A percentile compares a stretch with the other conserved stretches of the same genome.
phyloP scores from a whole-genome alignment of 2,888 invertebrate species.

The Spilosoma lubricipeda region DNA sequence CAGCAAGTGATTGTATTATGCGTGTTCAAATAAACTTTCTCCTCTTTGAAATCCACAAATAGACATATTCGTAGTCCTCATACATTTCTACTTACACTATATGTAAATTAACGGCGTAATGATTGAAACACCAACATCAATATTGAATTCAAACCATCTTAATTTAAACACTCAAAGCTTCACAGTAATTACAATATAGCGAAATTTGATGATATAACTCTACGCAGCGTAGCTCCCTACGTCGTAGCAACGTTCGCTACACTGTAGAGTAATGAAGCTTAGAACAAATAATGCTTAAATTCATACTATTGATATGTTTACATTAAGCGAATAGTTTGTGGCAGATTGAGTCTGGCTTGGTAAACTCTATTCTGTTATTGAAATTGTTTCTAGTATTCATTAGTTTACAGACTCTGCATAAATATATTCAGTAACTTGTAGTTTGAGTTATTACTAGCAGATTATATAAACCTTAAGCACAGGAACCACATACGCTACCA shows the following conservation, averaged over 20 bases:
- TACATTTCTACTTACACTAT: not conserved
- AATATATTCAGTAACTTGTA: no score
- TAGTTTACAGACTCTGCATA: not conserved
- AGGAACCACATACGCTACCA: no score
- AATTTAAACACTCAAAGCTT: slow-evolving; percentile 37
- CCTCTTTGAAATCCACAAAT: not conserved
- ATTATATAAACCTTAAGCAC: no score
- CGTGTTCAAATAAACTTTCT: not conserved
- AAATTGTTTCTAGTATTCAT: not conserved
- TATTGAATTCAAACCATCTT: slow-evolving; percentile 25
- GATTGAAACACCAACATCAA: slow-evolving; percentile 18
- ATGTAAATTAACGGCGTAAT: slow-evolving; percentile 2
- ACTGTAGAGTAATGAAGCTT: slow-evolving; percentile 57
- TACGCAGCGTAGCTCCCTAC: slow-evolving; percentile 44
- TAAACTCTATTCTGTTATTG: not conserved
- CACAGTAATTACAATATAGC: slow-evolving; percentile 32
- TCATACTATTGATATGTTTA: slow-evolving; percentile 16
- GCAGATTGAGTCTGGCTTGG: slow-evolving; percentile 9
- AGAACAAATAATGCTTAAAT: slow-evolving; percentile 53
- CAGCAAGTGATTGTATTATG: not conserved
- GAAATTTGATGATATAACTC: slow-evolving; percentile 21
- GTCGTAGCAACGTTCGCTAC: slow-evolving; percentile 44
- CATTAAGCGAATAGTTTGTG: slow-evolving; percentile 18
- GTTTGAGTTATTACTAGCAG: no score
- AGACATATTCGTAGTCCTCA: not conserved